Percentiles rank a stretch among this genome's conserved stretches.
Conservation (phyloP, 2,113 vertebrate species). For the Numenius arquata region DNA sequence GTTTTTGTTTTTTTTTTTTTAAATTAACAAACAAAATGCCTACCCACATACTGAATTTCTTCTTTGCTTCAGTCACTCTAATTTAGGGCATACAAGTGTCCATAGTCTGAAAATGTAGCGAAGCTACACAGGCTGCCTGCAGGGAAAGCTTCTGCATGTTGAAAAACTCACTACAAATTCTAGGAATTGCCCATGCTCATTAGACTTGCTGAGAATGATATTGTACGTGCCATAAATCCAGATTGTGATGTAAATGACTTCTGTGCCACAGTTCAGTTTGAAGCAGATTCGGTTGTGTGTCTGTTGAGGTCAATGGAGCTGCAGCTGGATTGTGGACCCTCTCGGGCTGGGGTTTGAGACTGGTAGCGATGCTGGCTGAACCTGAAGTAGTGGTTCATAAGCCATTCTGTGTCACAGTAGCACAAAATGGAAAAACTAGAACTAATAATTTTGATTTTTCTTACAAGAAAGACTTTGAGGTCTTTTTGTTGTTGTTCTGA, state of each 20-base stretch:
- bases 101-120: neutral
- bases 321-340: neutral
- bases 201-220: neutral
- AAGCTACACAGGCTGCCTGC: neutral
- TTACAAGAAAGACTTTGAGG: neutral
- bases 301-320: neutral
- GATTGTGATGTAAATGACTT: neutral
- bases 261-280: neutral
- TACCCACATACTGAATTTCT: neutral
- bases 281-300: neutral
- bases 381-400: neutral
- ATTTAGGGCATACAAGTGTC: neutral
- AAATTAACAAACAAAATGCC: neutral
- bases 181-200: fast-evolving
- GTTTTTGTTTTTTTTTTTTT: neutral
- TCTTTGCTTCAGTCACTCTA: neutral
- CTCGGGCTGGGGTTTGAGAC: neutral
- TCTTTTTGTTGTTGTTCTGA: neutral
- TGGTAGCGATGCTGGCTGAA: neutral
- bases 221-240: neutral
- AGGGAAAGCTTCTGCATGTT: neutral
- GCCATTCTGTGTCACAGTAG: neutral
- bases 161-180: neutral
- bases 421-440: neutral
- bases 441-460: neutral